phyloP scores from a whole-genome alignment of 2,797 vertebrate genomes.

The Cuniculus paca region DNA sequence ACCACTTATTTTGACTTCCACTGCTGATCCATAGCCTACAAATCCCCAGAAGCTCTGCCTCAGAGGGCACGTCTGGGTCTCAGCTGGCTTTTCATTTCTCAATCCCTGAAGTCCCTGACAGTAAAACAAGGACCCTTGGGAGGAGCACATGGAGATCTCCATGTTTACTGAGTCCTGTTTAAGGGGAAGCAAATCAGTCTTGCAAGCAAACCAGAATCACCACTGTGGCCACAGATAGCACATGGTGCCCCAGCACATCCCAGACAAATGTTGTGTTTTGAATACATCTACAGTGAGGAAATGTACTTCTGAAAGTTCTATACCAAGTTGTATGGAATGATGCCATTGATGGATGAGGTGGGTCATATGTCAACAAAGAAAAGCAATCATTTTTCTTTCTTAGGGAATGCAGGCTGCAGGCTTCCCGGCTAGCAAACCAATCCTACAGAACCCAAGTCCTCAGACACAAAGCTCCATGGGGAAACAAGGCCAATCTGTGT shows the following conservation, averaged over 20 bases:
- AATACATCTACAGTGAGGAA: background rate
- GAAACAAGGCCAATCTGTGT: conserved; percentile 47
- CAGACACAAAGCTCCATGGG: background rate
- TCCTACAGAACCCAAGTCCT: background rate
- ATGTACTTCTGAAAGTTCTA: background rate
- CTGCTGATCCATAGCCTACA: background rate
- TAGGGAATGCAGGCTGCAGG: background rate
- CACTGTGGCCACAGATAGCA: background rate
- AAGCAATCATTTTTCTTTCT: conserved; percentile 19
- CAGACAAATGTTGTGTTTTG: background rate
- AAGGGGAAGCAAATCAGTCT: background rate
- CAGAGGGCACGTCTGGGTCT: rapidly evolving
- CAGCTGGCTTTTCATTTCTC: background rate
- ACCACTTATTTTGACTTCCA: background rate
- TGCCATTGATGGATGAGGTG: conserved; percentile 58
- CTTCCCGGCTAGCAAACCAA: conserved; percentile 8
- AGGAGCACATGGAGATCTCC: background rate
- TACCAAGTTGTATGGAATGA: background rate
- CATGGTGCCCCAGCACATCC: background rate
- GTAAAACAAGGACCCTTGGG: background rate
- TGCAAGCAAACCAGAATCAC: background rate
- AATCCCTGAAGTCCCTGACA: background rate
- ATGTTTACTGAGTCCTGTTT: background rate
- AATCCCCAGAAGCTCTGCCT: background rate
- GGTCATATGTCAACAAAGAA: background rate